phyloP scores from a whole-genome alignment of 2,888 invertebrate species.

The Meghimatium bilineatum region DNA sequence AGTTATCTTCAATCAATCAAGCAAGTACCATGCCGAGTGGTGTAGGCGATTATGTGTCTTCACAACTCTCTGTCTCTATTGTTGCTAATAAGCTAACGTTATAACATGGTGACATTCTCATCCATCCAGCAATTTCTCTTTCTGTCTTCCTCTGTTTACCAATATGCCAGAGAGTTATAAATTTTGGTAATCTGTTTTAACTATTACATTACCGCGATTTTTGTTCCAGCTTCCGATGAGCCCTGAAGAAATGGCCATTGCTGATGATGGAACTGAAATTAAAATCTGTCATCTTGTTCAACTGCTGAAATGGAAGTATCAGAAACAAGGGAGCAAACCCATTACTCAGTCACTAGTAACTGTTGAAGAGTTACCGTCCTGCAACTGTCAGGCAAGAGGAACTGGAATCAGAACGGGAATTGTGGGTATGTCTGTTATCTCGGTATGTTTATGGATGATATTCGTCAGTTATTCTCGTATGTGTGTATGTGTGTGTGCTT shows the following conservation, averaged over 20 bases:
- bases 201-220: background rate
- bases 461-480: background rate
- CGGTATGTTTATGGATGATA: too few species aligned
- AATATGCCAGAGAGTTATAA: too few species aligned
- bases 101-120: too few species aligned
- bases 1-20: too few species aligned
- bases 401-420: conserved; percentile 73
- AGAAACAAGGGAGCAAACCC: conserved; percentile 48
- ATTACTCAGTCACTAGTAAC: background rate
- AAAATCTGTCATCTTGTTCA: conserved; percentile 71
- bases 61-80: too few species aligned
- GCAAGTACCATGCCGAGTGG: too few species aligned
- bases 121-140: too few species aligned
- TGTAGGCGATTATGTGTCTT: too few species aligned
- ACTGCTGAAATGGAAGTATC: conserved; percentile 66
- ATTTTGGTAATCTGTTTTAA: too few species aligned
- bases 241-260: conserved; percentile 73
- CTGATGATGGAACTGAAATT: conserved; percentile 61
- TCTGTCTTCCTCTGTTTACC: too few species aligned
- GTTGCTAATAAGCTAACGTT: too few species aligned
- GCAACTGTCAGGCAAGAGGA: conserved; percentile 69
- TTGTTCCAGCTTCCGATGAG: conserved; percentile 23
- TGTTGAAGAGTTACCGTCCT: conserved; percentile 48
- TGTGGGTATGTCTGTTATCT: conserved; percentile 52
- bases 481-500: too few species aligned